These are phyloP conservation scores for Chrysolina oricalcia DNA, from an alignment of 2,888 invertebrate genomes.

Conservation along the genomic window DNA sequence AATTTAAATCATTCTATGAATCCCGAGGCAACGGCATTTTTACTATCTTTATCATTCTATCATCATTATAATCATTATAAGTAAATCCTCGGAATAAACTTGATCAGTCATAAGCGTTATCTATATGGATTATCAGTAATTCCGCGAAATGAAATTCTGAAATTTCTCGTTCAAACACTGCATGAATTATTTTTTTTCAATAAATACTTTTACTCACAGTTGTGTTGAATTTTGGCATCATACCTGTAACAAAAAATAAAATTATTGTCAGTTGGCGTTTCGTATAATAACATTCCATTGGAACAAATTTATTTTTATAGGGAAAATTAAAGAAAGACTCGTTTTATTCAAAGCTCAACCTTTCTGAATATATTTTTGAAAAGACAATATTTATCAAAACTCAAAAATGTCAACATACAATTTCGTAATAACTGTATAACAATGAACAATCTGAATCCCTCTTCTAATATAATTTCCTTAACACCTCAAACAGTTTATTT, in stretches of 20 bases:
- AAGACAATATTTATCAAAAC: background rate
- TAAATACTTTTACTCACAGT: background rate
- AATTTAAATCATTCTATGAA: background rate
- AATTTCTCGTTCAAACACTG: background rate
- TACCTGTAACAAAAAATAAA: slow-evolving; percentile 28
- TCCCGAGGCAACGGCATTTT: background rate
- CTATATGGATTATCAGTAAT: background rate
- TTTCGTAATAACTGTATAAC: background rate
- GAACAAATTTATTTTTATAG: too few relatives aligned
- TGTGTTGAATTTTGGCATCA: background rate
- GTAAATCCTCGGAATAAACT: background rate
- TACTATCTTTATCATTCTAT: background rate
- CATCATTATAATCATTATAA: background rate
- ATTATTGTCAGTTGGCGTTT: too few relatives aligned
- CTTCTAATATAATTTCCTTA: background rate
- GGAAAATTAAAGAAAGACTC: too few relatives aligned
- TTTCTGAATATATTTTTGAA: too few relatives aligned
- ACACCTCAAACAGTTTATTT: background rate
- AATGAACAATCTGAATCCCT: background rate
- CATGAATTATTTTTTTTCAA: background rate
- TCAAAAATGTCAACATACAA: background rate
- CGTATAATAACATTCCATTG: too few relatives aligned
- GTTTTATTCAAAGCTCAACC: too few relatives aligned
- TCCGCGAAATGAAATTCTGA: background rate
- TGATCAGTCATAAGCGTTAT: background rate